These are phyloP conservation scores for Thumatha senex DNA, from an alignment of 2,888 invertebrate species.

Conservation along the genomic window DNA sequence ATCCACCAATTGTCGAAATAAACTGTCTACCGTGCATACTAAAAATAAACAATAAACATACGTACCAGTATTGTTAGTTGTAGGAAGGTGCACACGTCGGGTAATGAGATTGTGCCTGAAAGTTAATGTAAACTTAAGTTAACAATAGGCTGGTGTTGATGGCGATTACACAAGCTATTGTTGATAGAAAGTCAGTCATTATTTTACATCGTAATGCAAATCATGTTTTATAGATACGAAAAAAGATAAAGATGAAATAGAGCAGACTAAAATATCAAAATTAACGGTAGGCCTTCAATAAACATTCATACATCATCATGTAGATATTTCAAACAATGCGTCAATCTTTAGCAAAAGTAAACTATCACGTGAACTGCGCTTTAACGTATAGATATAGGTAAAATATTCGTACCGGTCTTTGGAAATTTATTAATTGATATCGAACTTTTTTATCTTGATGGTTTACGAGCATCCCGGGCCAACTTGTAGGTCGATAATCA, in stretches of 20 bases:
- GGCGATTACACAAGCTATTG: background rate
- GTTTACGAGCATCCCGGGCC: conserved; percentile 73
- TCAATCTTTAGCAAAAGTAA: too few species aligned
- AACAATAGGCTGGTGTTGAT: conserved; percentile 4
- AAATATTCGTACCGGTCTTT: conserved; percentile 58
- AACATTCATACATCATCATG: background rate
- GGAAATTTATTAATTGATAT: conserved; percentile 70
- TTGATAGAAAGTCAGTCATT: too few species aligned
- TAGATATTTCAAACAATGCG: too few species aligned
- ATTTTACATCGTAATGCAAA: too few species aligned
- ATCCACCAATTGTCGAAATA: too few species aligned
- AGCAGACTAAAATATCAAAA: background rate
- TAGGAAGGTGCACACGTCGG: conserved; percentile 64
- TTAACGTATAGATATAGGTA: background rate
- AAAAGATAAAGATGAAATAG: background rate
- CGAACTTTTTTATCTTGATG: conserved; percentile 75
- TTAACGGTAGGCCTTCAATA: background rate
- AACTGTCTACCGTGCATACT: too few species aligned
- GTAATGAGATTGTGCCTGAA: conserved; percentile 63
- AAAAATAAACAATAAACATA: too few species aligned
- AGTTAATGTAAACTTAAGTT: conserved; percentile 23
- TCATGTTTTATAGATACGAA: background rate
- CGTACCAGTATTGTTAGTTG: conserved; percentile 32
- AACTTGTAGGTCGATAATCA: conserved; percentile 73
- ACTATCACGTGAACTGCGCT: too few species aligned